Evolutionary conservation across 2,797 vertebrate species (phyloP).

Genomic region (Gephyroberyx darwinii): DNA sequence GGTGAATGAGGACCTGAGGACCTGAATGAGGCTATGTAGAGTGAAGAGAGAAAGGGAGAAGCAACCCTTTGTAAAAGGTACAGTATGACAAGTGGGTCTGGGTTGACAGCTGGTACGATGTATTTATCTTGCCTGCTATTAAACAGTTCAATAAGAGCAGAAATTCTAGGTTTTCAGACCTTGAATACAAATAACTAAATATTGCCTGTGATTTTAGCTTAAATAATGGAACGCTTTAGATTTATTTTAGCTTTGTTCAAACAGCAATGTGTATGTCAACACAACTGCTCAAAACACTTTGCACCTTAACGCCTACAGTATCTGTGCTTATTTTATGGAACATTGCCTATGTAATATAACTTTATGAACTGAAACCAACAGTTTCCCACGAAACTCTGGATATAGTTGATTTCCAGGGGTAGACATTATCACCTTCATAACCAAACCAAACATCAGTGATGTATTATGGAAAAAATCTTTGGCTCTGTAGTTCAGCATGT

Average conservation of each 20-base stretch:
- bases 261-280: not conserved
- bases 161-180: too few relatives aligned
- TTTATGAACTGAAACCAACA: conserved; percentile 23
- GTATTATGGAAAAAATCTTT: not conserved
- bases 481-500: not conserved
- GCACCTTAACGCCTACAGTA: not conserved
- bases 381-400: conserved; percentile 31
- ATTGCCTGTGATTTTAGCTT: too few relatives aligned
- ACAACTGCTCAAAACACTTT: conserved; percentile 2
- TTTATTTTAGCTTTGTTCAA: conserved; percentile 16
- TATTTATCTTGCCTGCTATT: not conserved
- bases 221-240: not conserved
- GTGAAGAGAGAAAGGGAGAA: not conserved
- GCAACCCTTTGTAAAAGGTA: not conserved
- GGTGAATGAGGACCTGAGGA: conserved; percentile 20
- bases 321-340: conserved; percentile 16
- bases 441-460: conserved; percentile 18
- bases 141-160: too few relatives aligned
- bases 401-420: conserved; percentile 42
- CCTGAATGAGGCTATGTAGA: conserved; percentile 15
- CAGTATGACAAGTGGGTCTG: conserved; percentile 10
- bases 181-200: too few relatives aligned
- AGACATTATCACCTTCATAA: conserved; percentile 45
- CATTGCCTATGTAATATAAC: conserved; percentile 13
- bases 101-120: not conserved